Evolutionary conservation across 2,797 vertebrate genomes (phyloP), one percentile per base, ranked within the genome.

Genomic region (Calcarius lapponicus): DNA sequence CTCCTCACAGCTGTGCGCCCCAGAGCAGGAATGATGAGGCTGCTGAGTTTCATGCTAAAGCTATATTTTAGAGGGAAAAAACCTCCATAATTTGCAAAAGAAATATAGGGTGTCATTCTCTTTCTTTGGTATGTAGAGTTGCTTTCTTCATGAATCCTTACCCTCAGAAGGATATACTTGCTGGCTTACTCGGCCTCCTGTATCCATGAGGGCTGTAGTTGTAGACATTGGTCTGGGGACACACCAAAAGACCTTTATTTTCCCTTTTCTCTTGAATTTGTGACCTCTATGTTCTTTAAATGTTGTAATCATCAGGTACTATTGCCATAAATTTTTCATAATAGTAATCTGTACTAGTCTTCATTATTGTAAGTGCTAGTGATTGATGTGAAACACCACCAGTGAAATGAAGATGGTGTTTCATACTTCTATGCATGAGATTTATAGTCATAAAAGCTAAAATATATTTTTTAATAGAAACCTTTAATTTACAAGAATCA

Each of bases 1-100:
- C 51, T 85, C 56, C 58, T 75, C 40, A 47, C 28, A 58, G 67
- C 42, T 74, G 6, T 0, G 0, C 0, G 3, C 54, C 72, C 19
- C 72, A 54, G 71, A 85, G 79, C 47, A 62, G 60, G 36, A 66
- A 65, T 42, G 64, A 54, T 54, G 70, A 36, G 40, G 34, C 38
- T 89, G 47, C 40, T 48, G 70, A 65, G 9, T 73, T 73, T 11
- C 0, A 0, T 26, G 25, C 45, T 93, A 32, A 60, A 86, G 34
- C 42, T 66, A 8, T 32, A 26, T 70, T 80, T 92, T 76, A 32
- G 40, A 89, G 51, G 36, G 5, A 32, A 38, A 66, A 48, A 20
- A 0, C 0, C 0, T 26, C 31, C n/a, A 3, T 50, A 38, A 67
- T 54, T 86, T 74, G 43, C 42, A 45, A 57, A 78, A 84, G 61